Evolutionary conservation across 2,888 invertebrate genomes (phyloP).

Genomic region (Gasteruption jaculator): DNA sequence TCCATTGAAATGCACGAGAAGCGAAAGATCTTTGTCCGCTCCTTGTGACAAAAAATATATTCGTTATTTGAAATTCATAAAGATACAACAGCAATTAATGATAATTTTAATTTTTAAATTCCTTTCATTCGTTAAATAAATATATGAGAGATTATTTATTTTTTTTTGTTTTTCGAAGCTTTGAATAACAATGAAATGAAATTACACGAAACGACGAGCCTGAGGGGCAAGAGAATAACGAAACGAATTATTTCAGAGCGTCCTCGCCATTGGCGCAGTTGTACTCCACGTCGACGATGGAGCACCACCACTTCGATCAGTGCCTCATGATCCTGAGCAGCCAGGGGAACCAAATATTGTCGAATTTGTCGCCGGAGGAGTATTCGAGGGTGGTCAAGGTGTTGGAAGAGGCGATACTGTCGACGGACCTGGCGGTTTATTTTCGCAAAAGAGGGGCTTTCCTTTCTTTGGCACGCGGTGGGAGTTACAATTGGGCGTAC

Average conservation of each 20-base stretch:
- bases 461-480: conserved; percentile 64
- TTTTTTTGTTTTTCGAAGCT: conserved; percentile 8
- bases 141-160: conserved; percentile 1
- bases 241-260: conserved; percentile 68
- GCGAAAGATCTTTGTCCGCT: too few species aligned
- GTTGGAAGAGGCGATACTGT: conserved; percentile 88
- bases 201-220: too few species aligned
- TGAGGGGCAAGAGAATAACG: too few species aligned
- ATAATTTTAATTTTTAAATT: neutral
- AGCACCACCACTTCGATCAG: conserved; percentile 96
- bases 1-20: too few species aligned
- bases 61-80: conserved; percentile 4
- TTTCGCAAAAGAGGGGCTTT: conserved; percentile 89
- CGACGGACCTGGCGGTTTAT: conserved; percentile 91
- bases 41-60: conserved; percentile 2
- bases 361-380: conserved; percentile 84
- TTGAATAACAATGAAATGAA: neutral
- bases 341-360: conserved; percentile 88
- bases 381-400: conserved; percentile 87
- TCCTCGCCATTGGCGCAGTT: conserved; percentile 86
- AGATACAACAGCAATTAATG: too few species aligned
- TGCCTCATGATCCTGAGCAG: conserved; percentile 95
- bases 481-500: conserved; percentile 63
- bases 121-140: conserved; percentile 6
- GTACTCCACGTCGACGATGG: conserved; percentile 94